Evolutionary conservation across 1,140 invertebrate genomes (phyloP), one percentile per base, ranked within the genome.

Genomic region (Microplitis mediator): DNA sequence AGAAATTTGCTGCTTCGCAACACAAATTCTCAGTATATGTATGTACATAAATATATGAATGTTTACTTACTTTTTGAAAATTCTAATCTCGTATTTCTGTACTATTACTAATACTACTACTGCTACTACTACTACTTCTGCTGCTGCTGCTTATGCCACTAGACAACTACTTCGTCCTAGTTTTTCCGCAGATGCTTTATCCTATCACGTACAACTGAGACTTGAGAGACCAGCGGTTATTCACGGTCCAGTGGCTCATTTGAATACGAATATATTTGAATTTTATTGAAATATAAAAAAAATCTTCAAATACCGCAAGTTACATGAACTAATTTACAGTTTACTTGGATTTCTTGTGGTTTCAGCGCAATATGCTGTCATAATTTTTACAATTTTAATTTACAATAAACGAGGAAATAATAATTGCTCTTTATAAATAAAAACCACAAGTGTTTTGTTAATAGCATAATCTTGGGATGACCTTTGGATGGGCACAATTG

Each of bases 181-280:
- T 45, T 45, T 45, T 45, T 45, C 11, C 39, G 39, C 11, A 11
- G 39, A 45, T 45, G 39, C 39, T 45, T 45, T 11, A 45, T 45
- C 36, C 34, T 13, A 56, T 52, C 66, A 68, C 66, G 66, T 68
- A 68, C 36, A 16, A 14, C 54, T 58, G 62, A 64, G 35, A 72
- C 66, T 72, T 63, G 23, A 66, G 62, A 66, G 63, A 63, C 69
- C 63, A 45, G 13, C 32, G 32, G 54, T 72, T 72, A 58, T 52
- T 60, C 68, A 45, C 9, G 52, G 64, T 71, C 73, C 68, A 63
- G 39, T 45, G 11, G 39, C 71, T 75, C 66, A 71, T 75, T 75
- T 72, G 71, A 75, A 75, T 75, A 70, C 71, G 74, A 75, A 75
- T 75, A 73, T 9, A 75, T 75, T 75, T 73, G 61, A 72, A 75